A percentile compares a stretch with the other conserved stretches of the same genome.
Conservation (phyloP, 2,797 vertebrate species). For the Fistularia commersonii region DNA sequence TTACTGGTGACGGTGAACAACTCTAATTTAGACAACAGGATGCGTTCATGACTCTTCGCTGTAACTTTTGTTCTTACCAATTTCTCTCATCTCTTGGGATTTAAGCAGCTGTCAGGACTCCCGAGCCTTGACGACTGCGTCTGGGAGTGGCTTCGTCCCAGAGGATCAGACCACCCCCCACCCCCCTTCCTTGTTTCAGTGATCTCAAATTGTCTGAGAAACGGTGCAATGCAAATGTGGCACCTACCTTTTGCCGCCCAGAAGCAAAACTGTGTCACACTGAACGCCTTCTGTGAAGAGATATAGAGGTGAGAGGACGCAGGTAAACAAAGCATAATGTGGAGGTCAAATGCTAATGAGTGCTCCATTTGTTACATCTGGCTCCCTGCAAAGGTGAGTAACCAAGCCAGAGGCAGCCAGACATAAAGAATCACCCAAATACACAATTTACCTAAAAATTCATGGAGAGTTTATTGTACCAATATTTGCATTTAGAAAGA, state of each 20-base stretch:
- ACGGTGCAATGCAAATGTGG: constrained; percentile 68
- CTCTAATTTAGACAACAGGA: constrained; percentile 10
- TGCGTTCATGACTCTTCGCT: constrained; percentile 36
- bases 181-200: constrained; percentile 24
- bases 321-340: constrained; percentile 74
- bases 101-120: constrained; percentile 62
- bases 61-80: constrained; percentile 49
- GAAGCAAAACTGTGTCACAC: constrained; percentile 64
- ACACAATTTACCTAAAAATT: constrained; percentile 50
- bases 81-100: constrained; percentile 47
- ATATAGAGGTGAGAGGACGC: constrained; percentile 60
- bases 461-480: constrained; percentile 26
- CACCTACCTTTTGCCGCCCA: constrained; percentile 57
- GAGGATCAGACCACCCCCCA: constrained; percentile 34
- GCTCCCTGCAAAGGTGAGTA: constrained; percentile 58
- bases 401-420: constrained; percentile 41
- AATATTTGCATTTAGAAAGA: not conserved
- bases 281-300: constrained; percentile 61
- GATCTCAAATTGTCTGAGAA: constrained; percentile 61
- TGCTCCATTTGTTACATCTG: constrained; percentile 60
- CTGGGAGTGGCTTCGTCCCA: constrained; percentile 59
- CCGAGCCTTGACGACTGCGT: constrained; percentile 50
- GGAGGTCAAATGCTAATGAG: constrained; percentile 76
- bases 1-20: constrained; percentile 23
- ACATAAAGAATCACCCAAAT: constrained; percentile 69